Conservation (phyloP, 2,113 vertebrate species). For the Hippocampus mohnikei region DNA sequence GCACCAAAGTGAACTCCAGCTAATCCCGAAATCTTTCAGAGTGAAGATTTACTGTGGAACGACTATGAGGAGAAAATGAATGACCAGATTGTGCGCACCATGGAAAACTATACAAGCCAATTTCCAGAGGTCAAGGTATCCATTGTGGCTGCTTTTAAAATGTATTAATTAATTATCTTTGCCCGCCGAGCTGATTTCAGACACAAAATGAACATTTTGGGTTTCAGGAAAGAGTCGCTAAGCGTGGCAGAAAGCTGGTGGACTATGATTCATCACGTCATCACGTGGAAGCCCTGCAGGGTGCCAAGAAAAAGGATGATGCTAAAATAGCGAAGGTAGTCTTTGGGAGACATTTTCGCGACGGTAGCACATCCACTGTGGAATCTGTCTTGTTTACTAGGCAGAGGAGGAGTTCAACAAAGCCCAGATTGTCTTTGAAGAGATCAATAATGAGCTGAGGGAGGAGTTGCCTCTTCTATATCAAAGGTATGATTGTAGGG, state of each 20-base stretch:
- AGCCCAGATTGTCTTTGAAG: slow-evolving; percentile 88
- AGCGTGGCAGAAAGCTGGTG: slow-evolving; percentile 89
- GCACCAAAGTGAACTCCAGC: neutral
- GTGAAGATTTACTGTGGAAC: slow-evolving; percentile 91
- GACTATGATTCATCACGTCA: slow-evolving; percentile 93
- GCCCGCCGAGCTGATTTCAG: neutral
- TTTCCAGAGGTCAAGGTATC: slow-evolving; percentile 87
- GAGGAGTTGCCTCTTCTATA: slow-evolving; percentile 88
- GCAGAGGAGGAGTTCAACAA: slow-evolving; percentile 92
- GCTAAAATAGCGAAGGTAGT: slow-evolving; percentile 82
- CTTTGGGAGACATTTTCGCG: neutral
- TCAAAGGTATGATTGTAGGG: slow-evolving; percentile 75
- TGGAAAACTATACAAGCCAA: slow-evolving; percentile 91
- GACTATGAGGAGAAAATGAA: slow-evolving; percentile 89
- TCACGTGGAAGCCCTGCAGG: slow-evolving; percentile 88
- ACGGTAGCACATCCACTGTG: neutral
- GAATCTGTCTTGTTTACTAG: slow-evolving; percentile 53
- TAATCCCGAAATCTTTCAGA: slow-evolving; percentile 64
- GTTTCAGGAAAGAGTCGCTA: slow-evolving; percentile 85
- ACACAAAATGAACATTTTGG: neutral
- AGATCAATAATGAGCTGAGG: slow-evolving; percentile 86
- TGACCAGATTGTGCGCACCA: slow-evolving; percentile 84
- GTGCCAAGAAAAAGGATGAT: slow-evolving; percentile 90
- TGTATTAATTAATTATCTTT: neutral
- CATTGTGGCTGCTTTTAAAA: neutral